Conservation (phyloP, 2,888 invertebrate species). For the Epinotia nisella region DNA sequence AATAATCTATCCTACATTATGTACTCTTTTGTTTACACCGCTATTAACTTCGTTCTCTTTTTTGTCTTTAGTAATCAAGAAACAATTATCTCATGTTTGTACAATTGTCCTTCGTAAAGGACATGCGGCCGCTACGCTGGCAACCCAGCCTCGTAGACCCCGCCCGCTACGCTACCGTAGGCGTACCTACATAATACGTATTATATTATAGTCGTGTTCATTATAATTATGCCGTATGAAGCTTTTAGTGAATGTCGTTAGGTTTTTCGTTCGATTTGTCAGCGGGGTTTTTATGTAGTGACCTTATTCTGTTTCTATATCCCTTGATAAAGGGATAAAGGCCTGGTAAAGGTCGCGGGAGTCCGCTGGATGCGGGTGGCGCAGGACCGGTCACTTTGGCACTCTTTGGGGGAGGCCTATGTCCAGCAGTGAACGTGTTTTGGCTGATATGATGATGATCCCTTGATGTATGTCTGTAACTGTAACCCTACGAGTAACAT, state of each 20-base stretch:
- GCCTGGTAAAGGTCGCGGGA: no score
- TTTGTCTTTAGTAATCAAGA: background rate
- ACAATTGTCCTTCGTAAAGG: background rate
- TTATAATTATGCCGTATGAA: conserved; percentile 47
- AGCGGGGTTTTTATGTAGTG: background rate
- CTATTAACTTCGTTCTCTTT: no score
- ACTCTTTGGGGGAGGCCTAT: no score
- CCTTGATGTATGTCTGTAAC: no score
- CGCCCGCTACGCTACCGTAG: conserved; percentile 64
- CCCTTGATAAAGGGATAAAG: no score
- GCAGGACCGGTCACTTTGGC: no score
- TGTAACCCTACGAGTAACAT: no score
- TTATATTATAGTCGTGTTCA: conserved; percentile 46
- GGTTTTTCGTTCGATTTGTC: conserved; percentile 32
- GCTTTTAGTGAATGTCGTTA: conserved; percentile 33
- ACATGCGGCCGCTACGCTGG: background rate
- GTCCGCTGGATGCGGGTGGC: no score
- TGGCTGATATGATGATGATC: no score
- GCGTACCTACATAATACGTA: conserved; percentile 50
- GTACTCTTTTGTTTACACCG: no score
- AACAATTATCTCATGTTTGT: background rate
- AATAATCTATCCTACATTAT: no score
- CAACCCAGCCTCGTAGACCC: conserved; percentile 62
- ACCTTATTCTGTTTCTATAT: background rate
- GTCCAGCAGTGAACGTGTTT: no score